Conservation (phyloP, 2,113 vertebrate genomes). For the Alethe diademata region DNA sequence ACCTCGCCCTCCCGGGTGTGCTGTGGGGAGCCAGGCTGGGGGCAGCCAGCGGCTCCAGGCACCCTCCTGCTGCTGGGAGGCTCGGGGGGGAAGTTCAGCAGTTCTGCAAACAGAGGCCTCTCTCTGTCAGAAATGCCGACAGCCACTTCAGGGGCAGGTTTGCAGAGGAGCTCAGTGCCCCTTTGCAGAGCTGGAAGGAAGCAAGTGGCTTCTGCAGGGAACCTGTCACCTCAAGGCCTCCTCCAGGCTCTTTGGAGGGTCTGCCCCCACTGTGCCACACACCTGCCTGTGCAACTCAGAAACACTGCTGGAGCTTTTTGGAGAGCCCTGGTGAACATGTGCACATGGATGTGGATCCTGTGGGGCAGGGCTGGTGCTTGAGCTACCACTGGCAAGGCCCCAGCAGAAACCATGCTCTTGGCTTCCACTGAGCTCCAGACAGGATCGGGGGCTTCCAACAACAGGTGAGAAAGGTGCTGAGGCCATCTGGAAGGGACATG, state of each 20-base stretch:
- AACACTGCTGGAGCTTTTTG: neutral
- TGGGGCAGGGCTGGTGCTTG: neutral
- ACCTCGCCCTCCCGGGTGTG: neutral
- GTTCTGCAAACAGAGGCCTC: constrained; percentile 38
- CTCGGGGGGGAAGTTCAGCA: neutral
- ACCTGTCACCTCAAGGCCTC: accelerated
- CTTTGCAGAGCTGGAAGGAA: neutral
- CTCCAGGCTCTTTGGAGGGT: neutral
- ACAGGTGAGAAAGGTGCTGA: neutral
- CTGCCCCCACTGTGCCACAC: neutral
- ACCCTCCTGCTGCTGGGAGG: neutral
- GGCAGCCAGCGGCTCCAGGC: neutral
- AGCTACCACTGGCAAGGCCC: neutral
- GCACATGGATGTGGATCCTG: accelerated
- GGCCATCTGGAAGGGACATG: neutral
- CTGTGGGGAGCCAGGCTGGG: neutral
- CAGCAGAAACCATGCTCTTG: neutral
- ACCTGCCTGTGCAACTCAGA: neutral
- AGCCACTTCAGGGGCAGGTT: constrained; percentile 6
- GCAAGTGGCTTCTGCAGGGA: neutral
- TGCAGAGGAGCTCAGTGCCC: neutral
- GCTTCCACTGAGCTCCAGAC: neutral
- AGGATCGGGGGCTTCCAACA: accelerated
- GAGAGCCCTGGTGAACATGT: neutral
- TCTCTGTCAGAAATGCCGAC: neutral